Evolutionary conservation across 2,797 vertebrate genomes (phyloP).

Genomic region (Peromyscus eremicus): DNA sequence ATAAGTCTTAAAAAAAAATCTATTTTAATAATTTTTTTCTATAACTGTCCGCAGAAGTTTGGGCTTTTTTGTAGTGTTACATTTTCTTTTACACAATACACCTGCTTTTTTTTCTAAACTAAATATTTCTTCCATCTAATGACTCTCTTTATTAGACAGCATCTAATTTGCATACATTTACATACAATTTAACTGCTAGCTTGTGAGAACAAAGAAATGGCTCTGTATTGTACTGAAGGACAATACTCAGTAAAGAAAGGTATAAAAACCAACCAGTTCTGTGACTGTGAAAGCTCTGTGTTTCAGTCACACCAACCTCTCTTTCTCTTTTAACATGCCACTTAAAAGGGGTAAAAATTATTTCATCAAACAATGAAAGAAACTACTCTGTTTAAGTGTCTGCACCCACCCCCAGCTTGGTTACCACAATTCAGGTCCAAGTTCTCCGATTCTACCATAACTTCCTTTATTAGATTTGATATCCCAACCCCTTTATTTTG

Average conservation of each 20-base stretch:
- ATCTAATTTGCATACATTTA: slow-evolving; percentile 94
- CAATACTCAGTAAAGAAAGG: slow-evolving; percentile 90
- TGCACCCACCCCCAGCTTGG: slow-evolving; percentile 83
- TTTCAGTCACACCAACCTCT: slow-evolving; percentile 88
- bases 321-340: slow-evolving; percentile 84
- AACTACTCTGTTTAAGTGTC: slow-evolving; percentile 86
- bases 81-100: slow-evolving; percentile 90
- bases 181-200: slow-evolving; percentile 93
- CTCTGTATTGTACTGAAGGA: slow-evolving; percentile 91
- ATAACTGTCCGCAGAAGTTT: slow-evolving; percentile 87
- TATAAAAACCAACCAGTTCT: slow-evolving; percentile 89
- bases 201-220: slow-evolving; percentile 92
- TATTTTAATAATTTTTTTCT: slow-evolving; percentile 87
- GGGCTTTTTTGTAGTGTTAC: slow-evolving; percentile 87
- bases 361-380: slow-evolving; percentile 89
- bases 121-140: slow-evolving; percentile 94
- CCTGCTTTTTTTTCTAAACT: slow-evolving; percentile 90
- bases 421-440: slow-evolving; percentile 88
- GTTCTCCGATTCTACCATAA: slow-evolving; percentile 85
- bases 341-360: slow-evolving; percentile 90
- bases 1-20: slow-evolving; percentile 85
- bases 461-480: slow-evolving; percentile 87
- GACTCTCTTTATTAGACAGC: slow-evolving; percentile 93
- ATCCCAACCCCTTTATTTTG: slow-evolving; percentile 87
- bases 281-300: slow-evolving; percentile 90